phyloP scores from a whole-genome alignment of 53 echinoderm and acorn worm species.

The Zoroaster sp. region DNA sequence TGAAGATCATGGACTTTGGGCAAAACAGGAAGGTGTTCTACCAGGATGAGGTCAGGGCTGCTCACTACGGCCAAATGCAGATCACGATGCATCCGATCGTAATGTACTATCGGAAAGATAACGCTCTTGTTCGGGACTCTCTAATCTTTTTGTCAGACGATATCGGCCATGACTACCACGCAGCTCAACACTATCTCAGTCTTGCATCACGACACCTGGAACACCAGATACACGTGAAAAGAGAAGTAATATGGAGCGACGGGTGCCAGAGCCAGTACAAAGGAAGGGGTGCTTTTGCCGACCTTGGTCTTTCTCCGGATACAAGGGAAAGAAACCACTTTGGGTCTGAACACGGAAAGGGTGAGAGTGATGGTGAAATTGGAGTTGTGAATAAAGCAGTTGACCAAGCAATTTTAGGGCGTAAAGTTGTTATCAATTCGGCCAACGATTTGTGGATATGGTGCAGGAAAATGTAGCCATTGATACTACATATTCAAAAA shows the following conservation, averaged over 20 bases:
- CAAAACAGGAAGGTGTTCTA: conserved; percentile 50
- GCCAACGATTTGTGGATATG: conserved; percentile 43
- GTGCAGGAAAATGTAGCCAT: conserved; percentile 30
- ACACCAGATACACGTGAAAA: background rate
- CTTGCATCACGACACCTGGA: conserved; percentile 23
- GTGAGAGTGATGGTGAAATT: conserved; percentile 45
- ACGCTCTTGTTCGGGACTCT: conserved; percentile 26
- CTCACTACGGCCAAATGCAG: conserved; percentile 38
- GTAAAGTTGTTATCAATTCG: conserved; percentile 26
- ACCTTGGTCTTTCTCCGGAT: background rate
- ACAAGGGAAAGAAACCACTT: conserved; percentile 38
- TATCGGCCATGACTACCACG: conserved; percentile 52
- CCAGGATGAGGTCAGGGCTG: conserved; percentile 60
- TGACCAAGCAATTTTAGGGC: conserved; percentile 38
- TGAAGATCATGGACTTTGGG: conserved; percentile 67
- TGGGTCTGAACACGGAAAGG: conserved; percentile 61
- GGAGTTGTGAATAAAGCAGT: conserved; percentile 47
- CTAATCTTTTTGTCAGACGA: conserved; percentile 52
- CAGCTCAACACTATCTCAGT: conserved; percentile 44
- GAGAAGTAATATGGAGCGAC: conserved; percentile 56
- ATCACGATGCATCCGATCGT: conserved; percentile 59
- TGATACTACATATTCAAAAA: background rate
- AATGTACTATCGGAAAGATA: background rate
- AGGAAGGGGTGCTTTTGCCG: conserved; percentile 52
- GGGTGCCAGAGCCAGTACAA: conserved; percentile 63